phyloP scores from a whole-genome alignment of 2,888 invertebrate species.

The Drosophila atripex region DNA sequence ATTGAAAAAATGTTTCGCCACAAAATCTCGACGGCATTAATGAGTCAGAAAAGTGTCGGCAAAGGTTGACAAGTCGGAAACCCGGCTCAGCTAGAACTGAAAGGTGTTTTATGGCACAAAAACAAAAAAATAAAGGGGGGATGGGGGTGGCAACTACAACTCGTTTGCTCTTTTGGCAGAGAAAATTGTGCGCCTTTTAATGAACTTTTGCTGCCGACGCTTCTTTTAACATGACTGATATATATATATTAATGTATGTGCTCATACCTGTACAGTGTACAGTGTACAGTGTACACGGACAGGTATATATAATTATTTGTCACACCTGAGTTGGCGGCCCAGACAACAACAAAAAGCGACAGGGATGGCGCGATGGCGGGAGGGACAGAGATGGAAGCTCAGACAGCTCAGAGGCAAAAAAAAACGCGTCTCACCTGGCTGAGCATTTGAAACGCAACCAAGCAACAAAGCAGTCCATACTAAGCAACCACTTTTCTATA shows the following conservation, averaged over 20 bases:
- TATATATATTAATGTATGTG: constrained; percentile 20
- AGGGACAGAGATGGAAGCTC: constrained; percentile 37
- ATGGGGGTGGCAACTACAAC: constrained; percentile 28
- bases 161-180: constrained; percentile 47
- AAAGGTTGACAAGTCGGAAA: constrained; percentile 38
- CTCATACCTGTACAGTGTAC: constrained; percentile 3
- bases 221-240: constrained; percentile 46
- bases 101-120: constrained; percentile 27
- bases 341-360: constrained; percentile 24
- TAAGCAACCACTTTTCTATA: constrained; percentile 66
- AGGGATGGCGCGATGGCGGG: neutral
- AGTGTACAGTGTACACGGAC: constrained; percentile 39
- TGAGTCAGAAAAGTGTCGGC: constrained; percentile 73
- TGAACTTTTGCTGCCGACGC: constrained; percentile 68
- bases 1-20: constrained; percentile 40
- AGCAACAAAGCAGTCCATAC: constrained; percentile 54
- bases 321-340: constrained; percentile 82
- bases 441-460: constrained; percentile 64
- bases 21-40: constrained; percentile 41
- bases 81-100: constrained; percentile 30
- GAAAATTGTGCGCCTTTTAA: constrained; percentile 68
- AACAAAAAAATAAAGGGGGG: neutral
- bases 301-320: constrained; percentile 81
- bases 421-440: constrained; percentile 78
- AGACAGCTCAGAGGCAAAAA: constrained; percentile 37